Conservation (phyloP, 2,888 invertebrate species). For the Eupithecia subumbrata region DNA sequence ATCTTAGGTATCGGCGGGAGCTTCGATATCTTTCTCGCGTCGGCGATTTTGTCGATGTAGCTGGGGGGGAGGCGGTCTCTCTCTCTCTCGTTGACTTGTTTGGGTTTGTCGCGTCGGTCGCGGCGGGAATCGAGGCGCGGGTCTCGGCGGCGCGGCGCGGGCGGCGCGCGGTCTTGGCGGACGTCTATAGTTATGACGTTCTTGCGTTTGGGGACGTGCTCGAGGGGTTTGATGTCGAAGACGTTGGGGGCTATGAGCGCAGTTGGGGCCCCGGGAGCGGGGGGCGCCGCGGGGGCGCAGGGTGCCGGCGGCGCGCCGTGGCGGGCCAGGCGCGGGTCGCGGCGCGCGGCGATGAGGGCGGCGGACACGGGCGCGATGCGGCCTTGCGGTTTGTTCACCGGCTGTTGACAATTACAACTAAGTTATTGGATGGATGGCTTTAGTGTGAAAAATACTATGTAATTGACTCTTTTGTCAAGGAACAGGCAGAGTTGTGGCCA, state of each 20-base stretch:
- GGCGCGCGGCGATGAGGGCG: slow-evolving; percentile 65
- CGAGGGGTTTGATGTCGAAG: slow-evolving; percentile 79
- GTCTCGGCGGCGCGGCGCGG: slow-evolving; percentile 46
- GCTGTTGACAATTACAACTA: slow-evolving; percentile 45
- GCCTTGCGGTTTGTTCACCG: slow-evolving; percentile 62
- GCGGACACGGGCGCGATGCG: slow-evolving; percentile 73
- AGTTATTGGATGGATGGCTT: neutral
- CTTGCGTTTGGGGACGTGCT: slow-evolving; percentile 71
- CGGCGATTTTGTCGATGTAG: slow-evolving; percentile 59
- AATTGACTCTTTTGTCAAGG: no score
- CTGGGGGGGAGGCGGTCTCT: slow-evolving; percentile 39
- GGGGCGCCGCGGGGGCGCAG: slow-evolving; percentile 41
- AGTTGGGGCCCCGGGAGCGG: slow-evolving; percentile 43
- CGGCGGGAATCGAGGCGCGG: slow-evolving; percentile 44
- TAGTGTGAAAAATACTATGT: neutral
- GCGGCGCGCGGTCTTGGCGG: slow-evolving; percentile 53
- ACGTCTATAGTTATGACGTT: slow-evolving; percentile 81
- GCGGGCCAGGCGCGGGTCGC: slow-evolving; percentile 57
- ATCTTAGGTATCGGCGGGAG: slow-evolving; percentile 78
- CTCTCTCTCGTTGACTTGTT: slow-evolving; percentile 36
- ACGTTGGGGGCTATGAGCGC: slow-evolving; percentile 68
- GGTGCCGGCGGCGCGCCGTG: slow-evolving; percentile 39
- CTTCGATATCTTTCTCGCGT: slow-evolving; percentile 65
- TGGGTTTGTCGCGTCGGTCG: slow-evolving; percentile 46
- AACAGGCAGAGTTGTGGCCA: no score